Evolutionary conservation across 2,888 invertebrate genomes (phyloP).

Genomic region (Idaea aversata): DNA sequence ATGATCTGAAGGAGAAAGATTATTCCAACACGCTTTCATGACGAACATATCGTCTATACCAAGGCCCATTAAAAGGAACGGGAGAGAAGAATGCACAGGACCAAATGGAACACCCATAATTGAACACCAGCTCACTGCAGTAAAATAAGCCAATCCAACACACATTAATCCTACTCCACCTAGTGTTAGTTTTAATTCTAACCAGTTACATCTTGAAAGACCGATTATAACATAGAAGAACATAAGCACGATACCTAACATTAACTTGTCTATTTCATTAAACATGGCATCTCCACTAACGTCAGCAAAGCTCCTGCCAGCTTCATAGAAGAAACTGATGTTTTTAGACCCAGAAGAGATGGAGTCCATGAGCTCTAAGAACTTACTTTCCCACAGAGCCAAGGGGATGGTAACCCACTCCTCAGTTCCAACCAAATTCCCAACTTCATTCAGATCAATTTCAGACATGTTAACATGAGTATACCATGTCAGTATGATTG

Average conservation of each 20-base stretch:
- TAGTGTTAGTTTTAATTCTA: constrained; percentile 85
- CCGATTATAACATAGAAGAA: constrained; percentile 87
- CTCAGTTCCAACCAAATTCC: constrained; percentile 87
- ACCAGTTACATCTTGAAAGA: constrained; percentile 86
- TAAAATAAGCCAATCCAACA: constrained; percentile 86
- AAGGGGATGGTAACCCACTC: constrained; percentile 84
- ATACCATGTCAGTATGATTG: constrained; percentile 83
- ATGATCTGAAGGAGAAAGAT: constrained; percentile 76
- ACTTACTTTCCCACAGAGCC: constrained; percentile 82
- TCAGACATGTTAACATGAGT: constrained; percentile 84
- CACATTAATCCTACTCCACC: constrained; percentile 85
- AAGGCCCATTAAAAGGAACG: constrained; percentile 89
- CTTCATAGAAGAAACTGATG: constrained; percentile 77
- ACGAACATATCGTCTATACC: constrained; percentile 93
- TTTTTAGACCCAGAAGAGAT: constrained; percentile 50
- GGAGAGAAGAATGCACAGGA: constrained; percentile 90
- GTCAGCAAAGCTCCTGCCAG: constrained; percentile 88
- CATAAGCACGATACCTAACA: constrained; percentile 85
- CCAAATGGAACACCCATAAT: constrained; percentile 86
- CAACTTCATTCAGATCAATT: constrained; percentile 83
- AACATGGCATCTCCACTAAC: constrained; percentile 85
- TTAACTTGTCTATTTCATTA: constrained; percentile 85
- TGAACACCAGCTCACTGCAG: constrained; percentile 87
- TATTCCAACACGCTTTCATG: constrained; percentile 88
- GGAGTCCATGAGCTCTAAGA: constrained; percentile 66